These are phyloP conservation scores for Digitonthophagus gazella DNA, from an alignment of 2,888 invertebrate genomes.

Conservation along the genomic window DNA sequence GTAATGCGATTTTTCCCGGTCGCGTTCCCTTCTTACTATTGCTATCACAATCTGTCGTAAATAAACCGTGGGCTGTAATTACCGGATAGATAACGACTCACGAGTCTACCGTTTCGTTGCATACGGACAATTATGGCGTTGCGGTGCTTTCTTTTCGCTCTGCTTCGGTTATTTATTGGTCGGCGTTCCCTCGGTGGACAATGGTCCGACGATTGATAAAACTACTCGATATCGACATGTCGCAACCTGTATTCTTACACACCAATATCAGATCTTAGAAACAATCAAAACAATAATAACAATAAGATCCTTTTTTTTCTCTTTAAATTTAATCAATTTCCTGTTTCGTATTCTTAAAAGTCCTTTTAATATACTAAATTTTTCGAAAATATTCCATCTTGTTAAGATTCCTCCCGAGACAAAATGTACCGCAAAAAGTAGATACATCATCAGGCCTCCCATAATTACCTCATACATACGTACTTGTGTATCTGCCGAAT, in stretches of 20 bases:
- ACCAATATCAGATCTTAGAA: background rate
- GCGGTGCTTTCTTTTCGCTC: background rate
- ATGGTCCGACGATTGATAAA: background rate
- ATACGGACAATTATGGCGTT: background rate
- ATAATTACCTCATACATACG: background rate
- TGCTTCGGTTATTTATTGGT: background rate
- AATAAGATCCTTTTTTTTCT: background rate
- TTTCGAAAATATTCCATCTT: too few relatives aligned
- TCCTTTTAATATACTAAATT: too few relatives aligned
- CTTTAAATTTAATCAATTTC: too few relatives aligned
- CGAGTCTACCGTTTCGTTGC: background rate
- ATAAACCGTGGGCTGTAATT: background rate
- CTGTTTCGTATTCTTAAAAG: too few relatives aligned
- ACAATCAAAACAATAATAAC: background rate
- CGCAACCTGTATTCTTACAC: background rate
- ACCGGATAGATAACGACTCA: background rate
- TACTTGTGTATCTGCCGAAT: background rate
- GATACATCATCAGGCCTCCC: background rate
- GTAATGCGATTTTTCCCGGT: too few relatives aligned
- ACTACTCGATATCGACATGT: background rate
- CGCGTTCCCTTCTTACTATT: background rate
- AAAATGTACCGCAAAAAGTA: background rate
- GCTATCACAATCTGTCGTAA: background rate
- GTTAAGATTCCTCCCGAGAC: background rate
- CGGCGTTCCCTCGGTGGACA: background rate